A percentile compares a stretch with the other conserved stretches of the same genome.
phyloP scores from a whole-genome alignment of 2,888 invertebrate genomes.

The Ichneumon xanthorius region DNA sequence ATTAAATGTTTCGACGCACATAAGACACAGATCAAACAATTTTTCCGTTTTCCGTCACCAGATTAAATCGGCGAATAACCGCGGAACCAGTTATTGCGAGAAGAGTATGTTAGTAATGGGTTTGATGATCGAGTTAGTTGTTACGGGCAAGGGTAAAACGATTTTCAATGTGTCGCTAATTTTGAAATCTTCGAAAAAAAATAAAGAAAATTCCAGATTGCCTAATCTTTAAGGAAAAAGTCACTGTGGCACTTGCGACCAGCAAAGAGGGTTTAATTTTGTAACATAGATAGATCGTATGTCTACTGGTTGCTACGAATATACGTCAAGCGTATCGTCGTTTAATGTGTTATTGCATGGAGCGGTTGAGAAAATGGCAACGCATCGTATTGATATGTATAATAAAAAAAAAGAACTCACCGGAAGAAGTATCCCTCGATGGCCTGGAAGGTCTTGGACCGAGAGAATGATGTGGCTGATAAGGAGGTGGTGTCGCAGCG shows the following conservation, averaged over 20 bases:
- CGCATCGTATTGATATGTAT: not conserved
- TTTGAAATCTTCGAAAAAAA: too few species aligned
- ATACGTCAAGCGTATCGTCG: too few species aligned
- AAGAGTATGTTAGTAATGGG: constrained; percentile 17
- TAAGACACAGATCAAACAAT: not conserved
- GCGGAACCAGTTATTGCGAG: not conserved
- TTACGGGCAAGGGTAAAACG: not conserved
- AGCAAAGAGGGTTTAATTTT: too few species aligned
- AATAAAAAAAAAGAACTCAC: constrained; percentile 73
- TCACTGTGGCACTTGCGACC: not conserved
- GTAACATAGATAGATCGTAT: too few species aligned
- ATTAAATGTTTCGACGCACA: not conserved
- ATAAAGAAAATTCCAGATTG: not conserved
- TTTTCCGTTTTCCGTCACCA: not conserved
- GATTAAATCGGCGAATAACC: not conserved
- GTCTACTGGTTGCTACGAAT: too few species aligned
- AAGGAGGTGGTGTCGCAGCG: constrained; percentile 90
- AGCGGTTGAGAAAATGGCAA: not conserved
- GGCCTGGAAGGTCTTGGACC: constrained; percentile 82
- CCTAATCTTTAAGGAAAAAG: not conserved
- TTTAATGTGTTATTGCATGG: not conserved
- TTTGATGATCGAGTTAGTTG: not conserved
- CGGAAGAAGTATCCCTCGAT: constrained; percentile 83
- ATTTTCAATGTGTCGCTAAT: too few species aligned
- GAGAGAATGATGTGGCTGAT: constrained; percentile 81